Evolutionary conservation across 2,797 vertebrate species (phyloP).

Genomic region (Pitangus sulphuratus): DNA sequence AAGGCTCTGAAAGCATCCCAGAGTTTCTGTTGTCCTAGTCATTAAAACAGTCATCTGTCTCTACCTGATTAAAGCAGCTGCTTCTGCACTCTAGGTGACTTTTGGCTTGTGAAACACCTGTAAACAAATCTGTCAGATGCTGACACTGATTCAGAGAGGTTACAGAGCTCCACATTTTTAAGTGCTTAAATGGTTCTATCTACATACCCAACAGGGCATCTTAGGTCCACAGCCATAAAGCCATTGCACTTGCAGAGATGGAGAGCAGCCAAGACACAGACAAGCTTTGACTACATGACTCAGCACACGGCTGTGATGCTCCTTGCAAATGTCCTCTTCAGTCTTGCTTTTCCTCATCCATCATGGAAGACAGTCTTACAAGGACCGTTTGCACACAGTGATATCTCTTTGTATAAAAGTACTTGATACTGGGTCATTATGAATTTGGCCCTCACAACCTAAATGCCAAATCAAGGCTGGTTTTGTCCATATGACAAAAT

Average conservation of each 20-base stretch:
- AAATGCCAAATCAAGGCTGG: not conserved
- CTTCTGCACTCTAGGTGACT: not conserved
- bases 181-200: not conserved
- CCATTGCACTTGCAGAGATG: not conserved
- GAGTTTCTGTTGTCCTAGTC: not conserved
- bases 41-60: not conserved
- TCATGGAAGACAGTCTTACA: not conserved
- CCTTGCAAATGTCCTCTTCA: not conserved
- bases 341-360: not conserved
- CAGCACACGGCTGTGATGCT: fast-evolving
- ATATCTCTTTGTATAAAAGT: not conserved
- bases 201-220: not conserved
- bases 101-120: not conserved
- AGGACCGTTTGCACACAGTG: not conserved
- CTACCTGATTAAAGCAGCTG: not conserved
- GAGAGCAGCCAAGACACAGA: not conserved
- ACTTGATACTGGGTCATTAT: not conserved
- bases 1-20: not conserved
- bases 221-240: not conserved
- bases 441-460: not conserved
- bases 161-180: not conserved
- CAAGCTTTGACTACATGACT: not conserved
- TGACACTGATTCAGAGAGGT: not conserved
- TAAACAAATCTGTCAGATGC: not conserved
- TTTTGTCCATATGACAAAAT: not conserved